Conservation (phyloP, 2,797 vertebrate genomes). For the Acanthis flammea region DNA sequence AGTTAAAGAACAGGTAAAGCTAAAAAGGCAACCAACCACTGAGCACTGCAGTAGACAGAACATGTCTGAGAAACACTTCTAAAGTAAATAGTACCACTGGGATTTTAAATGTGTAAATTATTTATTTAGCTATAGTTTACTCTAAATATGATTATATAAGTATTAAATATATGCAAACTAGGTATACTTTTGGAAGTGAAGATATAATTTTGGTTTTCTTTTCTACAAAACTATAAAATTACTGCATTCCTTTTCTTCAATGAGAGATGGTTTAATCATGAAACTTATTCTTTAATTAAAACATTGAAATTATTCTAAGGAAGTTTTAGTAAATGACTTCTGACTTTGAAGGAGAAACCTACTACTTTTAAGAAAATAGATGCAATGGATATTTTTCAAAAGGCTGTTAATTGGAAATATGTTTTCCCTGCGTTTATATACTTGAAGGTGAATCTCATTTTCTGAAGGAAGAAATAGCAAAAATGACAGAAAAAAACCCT, state of each 20-base stretch:
- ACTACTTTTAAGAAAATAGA: neutral
- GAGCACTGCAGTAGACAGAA: neutral
- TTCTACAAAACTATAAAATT: neutral
- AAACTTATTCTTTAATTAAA: neutral
- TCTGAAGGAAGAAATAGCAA: neutral
- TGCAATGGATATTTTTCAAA: neutral
- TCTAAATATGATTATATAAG: neutral
- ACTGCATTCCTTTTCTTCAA: neutral
- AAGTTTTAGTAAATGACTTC: neutral
- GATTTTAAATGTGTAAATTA: neutral
- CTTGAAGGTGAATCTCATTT: neutral
- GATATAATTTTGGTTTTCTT: neutral
- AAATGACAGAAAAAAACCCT: neutral
- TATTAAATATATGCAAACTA: neutral
- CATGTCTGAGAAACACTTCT: neutral
- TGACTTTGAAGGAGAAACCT: neutral
- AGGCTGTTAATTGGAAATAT: neutral
- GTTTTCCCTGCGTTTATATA: neutral
- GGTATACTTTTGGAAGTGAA: conserved; percentile 1
- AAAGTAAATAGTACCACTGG: neutral
- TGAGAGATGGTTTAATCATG: neutral
- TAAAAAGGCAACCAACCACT: neutral
- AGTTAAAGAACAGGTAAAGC: neutral
- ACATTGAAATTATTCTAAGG: neutral
- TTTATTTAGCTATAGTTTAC: neutral